These are phyloP conservation scores for silkworm (Bombyx mori) DNA, from an alignment of 1,140 invertebrate species.

Conservation along the genomic window DNA sequence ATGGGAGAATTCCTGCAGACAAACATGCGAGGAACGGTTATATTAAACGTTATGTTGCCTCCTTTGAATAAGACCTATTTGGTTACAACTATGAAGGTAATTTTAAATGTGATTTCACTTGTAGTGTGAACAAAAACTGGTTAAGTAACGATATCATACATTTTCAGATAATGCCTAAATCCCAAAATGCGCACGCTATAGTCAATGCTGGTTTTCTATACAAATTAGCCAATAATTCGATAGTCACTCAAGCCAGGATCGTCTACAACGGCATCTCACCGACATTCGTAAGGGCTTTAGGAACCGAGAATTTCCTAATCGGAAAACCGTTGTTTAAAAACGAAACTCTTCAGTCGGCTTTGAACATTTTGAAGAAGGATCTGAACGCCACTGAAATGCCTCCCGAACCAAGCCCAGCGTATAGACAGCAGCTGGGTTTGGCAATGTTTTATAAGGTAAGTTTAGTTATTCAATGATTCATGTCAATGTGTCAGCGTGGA, in stretches of 20 bases:
- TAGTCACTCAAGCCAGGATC: constrained; percentile 60
- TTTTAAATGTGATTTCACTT: neutral
- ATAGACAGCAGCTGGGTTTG: constrained; percentile 71
- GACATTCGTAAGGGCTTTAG: constrained; percentile 75
- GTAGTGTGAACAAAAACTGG: constrained; percentile 63
- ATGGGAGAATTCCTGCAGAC: constrained; percentile 72
- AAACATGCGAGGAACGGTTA: constrained; percentile 77
- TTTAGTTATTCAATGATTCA: neutral
- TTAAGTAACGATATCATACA: constrained; percentile 1
- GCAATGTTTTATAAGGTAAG: constrained; percentile 76
- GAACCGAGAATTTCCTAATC: constrained; percentile 76
- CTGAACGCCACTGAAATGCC: constrained; percentile 71
- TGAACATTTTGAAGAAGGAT: constrained; percentile 72
- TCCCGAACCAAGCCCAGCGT: constrained; percentile 72
- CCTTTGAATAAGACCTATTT: constrained; percentile 56
- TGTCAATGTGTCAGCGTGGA: too few species aligned
- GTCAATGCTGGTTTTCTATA: constrained; percentile 80
- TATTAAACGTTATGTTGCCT: constrained; percentile 74
- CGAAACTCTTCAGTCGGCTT: constrained; percentile 59
- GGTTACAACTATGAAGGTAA: constrained; percentile 75
- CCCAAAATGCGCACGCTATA: constrained; percentile 78
- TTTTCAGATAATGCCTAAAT: constrained; percentile 76
- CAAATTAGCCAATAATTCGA: constrained; percentile 62
- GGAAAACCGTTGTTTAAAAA: constrained; percentile 70
- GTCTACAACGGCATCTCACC: constrained; percentile 75